Conservation (phyloP, 2,113 vertebrate species). For the Rattus rattus region DNA sequence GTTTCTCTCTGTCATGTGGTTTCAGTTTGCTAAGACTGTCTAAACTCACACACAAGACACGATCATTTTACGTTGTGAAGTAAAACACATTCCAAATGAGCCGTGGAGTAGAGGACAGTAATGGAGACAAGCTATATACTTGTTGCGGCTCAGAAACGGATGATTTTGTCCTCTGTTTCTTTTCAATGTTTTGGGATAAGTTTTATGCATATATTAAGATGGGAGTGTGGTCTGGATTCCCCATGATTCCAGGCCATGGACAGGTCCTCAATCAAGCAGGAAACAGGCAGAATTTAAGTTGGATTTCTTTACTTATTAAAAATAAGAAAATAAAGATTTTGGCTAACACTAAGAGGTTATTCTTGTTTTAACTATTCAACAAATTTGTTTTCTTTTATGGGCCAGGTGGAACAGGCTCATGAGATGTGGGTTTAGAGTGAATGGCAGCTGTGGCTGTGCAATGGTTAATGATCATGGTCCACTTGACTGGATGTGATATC, state of each 20-base stretch:
- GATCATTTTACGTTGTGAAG: neutral
- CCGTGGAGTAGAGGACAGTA: neutral
- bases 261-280: neutral
- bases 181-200: neutral
- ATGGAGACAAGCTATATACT: fast-evolving
- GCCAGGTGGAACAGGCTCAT: neutral
- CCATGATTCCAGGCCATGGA: neutral
- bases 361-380: neutral
- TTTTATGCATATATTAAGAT: neutral
- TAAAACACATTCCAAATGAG: neutral
- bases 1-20: neutral
- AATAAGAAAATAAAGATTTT: neutral
- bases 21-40: neutral
- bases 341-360: neutral
- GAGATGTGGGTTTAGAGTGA: neutral
- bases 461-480: neutral
- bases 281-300: neutral
- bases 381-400: neutral
- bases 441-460: neutral
- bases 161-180: neutral
- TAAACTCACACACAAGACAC: neutral
- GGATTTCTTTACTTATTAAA: neutral
- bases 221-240: neutral
- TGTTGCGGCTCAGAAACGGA: neutral
- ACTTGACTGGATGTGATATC: neutral